Evolutionary conservation across 2,888 invertebrate genomes (phyloP).

Genomic region (Nesidiocoris tenuis): DNA sequence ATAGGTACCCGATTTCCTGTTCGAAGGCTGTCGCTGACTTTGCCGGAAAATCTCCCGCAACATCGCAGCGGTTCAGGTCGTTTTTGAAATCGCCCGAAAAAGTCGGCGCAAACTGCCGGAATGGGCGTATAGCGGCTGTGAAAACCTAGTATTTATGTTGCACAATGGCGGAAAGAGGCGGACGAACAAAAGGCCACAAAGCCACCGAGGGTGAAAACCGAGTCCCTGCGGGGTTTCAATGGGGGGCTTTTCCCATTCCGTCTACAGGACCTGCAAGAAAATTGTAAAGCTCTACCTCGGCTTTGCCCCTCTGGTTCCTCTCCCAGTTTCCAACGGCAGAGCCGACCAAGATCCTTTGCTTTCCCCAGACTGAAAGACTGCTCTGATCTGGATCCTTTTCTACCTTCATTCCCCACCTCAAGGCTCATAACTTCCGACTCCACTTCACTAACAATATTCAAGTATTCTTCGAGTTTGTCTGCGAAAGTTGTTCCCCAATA

Average conservation of each 20-base stretch:
- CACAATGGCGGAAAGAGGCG: background rate
- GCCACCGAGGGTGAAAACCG: background rate
- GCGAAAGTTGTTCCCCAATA: background rate
- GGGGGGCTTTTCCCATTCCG: background rate
- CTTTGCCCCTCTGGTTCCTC: background rate
- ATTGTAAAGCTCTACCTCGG: background rate
- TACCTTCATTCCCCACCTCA: background rate
- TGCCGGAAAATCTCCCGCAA: no score
- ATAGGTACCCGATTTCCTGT: no score
- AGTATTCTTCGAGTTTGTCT: slow-evolving; percentile 24
- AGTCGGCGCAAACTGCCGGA: background rate
- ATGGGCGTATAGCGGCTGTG: background rate
- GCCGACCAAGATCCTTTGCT: background rate
- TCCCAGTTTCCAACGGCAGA: background rate
- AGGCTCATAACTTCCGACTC: background rate
- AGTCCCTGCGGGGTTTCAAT: background rate
- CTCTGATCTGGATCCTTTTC: background rate
- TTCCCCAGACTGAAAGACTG: background rate
- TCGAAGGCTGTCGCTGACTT: no score
- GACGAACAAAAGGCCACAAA: background rate
- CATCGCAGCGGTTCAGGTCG: background rate
- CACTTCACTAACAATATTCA: slow-evolving; percentile 29
- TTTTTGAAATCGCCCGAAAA: background rate
- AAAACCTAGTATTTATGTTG: background rate
- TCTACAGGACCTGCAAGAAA: background rate